Base-by-base conservation (phyloP, 2,888 invertebrate species). In the Amphipoea oculea region DNA sequence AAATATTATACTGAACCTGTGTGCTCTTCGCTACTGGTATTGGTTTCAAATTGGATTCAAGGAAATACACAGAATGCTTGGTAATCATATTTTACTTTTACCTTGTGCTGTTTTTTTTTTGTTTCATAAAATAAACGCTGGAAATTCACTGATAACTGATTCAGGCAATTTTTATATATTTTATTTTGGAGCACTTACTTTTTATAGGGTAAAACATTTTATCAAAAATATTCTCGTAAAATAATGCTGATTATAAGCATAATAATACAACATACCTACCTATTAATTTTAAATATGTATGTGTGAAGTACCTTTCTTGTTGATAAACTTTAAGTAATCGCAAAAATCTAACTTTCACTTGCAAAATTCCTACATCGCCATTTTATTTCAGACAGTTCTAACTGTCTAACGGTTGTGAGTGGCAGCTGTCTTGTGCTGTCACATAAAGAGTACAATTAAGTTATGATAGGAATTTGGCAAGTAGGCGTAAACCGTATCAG, bases 11-110 rank as follows among this genome's bases (percentile, higher is more conserved):
- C 23, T n/a, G 57, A 63, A 60, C 2, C 4, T 36, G 5, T 48
- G 51, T n/a, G 17, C 14, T 65, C 20, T 42, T 82, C 20, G 54
- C 67, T 51, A 65, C 5, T 54, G 40, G 14, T 60, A 60, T 67
- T 51, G 23, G 48, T 73, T 40, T 29, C 57, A 40, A 71, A 76
- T 51, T 71, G 57, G 36, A 40, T 85, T 36, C 7, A 20, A 66
- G 1, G 12, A 76, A 79, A 74, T 48, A 78, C 20, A 42, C 7
- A 1, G 14, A 7, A n/a, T 36, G 20, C 20, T 42, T 68, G 7
- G 7, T 40, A 4, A 36, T 42, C n/a, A 66, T 51, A 40, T 60
- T 51, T 69, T 14, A 42, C 14, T 54, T 9, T 73, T 6, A 20
- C 20, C 2, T 17, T 63, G 0, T 40, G 51, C 3, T 51, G 2